phyloP scores from a whole-genome alignment of 2,113 vertebrate genomes.

The Meriones unguiculatus region DNA sequence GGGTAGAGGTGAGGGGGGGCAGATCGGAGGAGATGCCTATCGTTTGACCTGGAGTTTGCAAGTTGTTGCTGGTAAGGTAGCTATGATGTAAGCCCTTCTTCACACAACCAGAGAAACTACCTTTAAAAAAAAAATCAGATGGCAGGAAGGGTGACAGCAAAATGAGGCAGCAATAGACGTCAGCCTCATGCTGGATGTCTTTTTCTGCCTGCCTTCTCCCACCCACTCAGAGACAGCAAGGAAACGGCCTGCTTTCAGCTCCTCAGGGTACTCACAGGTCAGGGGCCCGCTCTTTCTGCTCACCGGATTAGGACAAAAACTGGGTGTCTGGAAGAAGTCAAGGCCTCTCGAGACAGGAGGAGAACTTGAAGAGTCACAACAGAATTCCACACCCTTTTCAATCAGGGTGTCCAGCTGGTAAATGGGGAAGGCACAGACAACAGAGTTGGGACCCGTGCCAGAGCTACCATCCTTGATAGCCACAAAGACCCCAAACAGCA shows the following conservation, averaged over 20 bases:
- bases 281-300: slow-evolving; percentile 77
- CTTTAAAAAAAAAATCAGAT: not conserved
- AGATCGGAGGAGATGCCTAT: not conserved
- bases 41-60: not conserved
- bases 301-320: slow-evolving; percentile 94
- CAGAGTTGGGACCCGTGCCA: slow-evolving; percentile 85
- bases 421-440: slow-evolving; percentile 95
- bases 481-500: slow-evolving; percentile 93
- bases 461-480: slow-evolving; percentile 82
- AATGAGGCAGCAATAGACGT: not conserved
- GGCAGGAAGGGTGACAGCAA: not conserved
- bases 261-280: not conserved
- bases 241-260: not conserved
- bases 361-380: slow-evolving; percentile 85
- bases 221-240: not conserved
- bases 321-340: slow-evolving; percentile 91
- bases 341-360: slow-evolving; percentile 88
- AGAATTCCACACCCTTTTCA: slow-evolving; percentile 90
- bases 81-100: slow-evolving; percentile 20
- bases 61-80: not conserved
- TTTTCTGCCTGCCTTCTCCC: not conserved
- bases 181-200: not conserved
- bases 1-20: not conserved
- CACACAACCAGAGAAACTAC: slow-evolving; percentile 49
- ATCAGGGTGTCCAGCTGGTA: slow-evolving; percentile 90